Evolutionary conservation across 2,888 invertebrate species (phyloP).

Genomic region (Nemoura dubitans): DNA sequence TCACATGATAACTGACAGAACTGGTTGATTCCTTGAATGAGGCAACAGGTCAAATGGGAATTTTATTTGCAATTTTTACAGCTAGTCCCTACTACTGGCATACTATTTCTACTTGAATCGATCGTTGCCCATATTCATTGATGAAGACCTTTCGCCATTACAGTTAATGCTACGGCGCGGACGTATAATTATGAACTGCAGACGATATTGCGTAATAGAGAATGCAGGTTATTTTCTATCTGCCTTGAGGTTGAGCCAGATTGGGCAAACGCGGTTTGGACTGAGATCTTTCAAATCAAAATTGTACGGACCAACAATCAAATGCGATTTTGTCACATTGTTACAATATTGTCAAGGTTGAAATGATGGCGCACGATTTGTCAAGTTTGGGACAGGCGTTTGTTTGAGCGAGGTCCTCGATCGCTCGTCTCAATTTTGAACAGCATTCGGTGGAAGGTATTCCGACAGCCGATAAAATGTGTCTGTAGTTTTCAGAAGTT

Average conservation of each 20-base stretch:
- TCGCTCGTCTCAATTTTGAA: no score
- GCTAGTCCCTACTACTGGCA: not conserved
- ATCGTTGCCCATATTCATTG: conserved; percentile 25
- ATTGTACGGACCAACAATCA: not conserved
- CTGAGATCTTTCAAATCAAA: not conserved
- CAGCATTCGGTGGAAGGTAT: not conserved
- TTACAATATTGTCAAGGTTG: not conserved
- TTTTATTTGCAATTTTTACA: conserved; percentile 12
- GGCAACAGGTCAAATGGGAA: not conserved
- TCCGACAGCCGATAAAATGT: not conserved
- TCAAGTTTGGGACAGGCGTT: not conserved
- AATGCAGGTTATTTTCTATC: not conserved
- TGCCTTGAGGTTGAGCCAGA: not conserved
- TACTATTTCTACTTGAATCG: not conserved
- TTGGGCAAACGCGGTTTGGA: not conserved
- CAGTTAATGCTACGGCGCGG: conserved; percentile 3
- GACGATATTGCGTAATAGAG: not conserved
- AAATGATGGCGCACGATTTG: not conserved
- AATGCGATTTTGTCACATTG: not conserved
- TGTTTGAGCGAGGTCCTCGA: no score
- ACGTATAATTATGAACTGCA: not conserved
- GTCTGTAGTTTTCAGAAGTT: not conserved
- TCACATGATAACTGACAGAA: not conserved
- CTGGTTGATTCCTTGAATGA: not conserved
- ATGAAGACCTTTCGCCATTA: conserved; percentile 17